Evolutionary conservation across 2,888 invertebrate species (phyloP).

Genomic region (Alsophila aescularia): DNA sequence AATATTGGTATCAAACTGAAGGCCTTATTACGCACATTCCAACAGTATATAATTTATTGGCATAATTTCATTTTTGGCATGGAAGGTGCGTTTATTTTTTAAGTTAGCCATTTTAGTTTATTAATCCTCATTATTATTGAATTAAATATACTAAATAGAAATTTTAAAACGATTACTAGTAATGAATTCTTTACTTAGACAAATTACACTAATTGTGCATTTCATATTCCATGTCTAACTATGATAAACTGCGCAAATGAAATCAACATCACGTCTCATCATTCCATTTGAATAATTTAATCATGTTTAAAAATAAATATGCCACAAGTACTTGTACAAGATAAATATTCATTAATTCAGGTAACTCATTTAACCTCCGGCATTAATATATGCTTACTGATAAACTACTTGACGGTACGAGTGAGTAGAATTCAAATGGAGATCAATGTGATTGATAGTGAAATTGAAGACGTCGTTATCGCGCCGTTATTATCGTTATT

Average conservation of each 20-base stretch:
- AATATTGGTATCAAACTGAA: too few species aligned
- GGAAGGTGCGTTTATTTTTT: too few species aligned
- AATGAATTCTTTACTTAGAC: too few species aligned
- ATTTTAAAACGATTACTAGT: too few species aligned
- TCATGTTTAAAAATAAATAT: slow-evolving; percentile 31
- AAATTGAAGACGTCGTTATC: slow-evolving; percentile 18
- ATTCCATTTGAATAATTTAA: slow-evolving; percentile 34
- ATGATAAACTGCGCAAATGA: slow-evolving; percentile 23
- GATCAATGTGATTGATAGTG: slow-evolving; percentile 27
- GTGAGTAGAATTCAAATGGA: slow-evolving; percentile 32
- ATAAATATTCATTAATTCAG: slow-evolving; percentile 39
- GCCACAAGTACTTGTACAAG: slow-evolving; percentile 22
- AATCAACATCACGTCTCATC: slow-evolving; percentile 24
- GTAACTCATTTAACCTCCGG: slow-evolving; percentile 29
- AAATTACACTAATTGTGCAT: slow-evolving; percentile 1
- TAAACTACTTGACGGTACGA: slow-evolving; percentile 18
- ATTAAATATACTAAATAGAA: not conserved
- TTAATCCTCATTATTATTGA: not conserved
- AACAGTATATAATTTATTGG: too few species aligned
- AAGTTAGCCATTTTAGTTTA: too few species aligned
- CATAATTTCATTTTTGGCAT: too few species aligned
- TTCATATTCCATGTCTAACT: slow-evolving; percentile 22
- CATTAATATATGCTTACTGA: slow-evolving; percentile 24
- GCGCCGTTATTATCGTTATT: too few species aligned
- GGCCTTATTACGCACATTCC: too few species aligned